Conservation (phyloP, 2,113 vertebrate genomes). For the Chloroceryle aenea region DNA sequence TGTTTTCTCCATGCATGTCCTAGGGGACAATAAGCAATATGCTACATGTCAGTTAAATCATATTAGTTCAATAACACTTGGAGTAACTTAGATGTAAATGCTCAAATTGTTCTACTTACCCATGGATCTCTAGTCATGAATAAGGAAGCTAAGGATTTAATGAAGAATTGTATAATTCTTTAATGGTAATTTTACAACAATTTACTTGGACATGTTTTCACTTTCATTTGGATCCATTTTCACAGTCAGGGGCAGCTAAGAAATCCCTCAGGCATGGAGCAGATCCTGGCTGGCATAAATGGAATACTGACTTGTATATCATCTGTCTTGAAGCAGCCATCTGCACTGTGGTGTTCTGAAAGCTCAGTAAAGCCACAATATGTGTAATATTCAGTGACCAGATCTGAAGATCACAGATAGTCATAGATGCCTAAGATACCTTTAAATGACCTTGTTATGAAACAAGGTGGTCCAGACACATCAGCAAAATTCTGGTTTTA, state of each 20-base stretch:
- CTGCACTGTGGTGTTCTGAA: neutral
- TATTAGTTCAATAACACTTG: constrained; percentile 53
- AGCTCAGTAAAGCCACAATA: neutral
- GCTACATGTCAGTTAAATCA: constrained; percentile 29
- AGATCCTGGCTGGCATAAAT: neutral
- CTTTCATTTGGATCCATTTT: neutral
- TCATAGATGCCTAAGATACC: neutral
- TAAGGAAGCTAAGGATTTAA: constrained; percentile 1
- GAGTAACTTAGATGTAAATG: constrained; percentile 19
- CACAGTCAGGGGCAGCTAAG: neutral
- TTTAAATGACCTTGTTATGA: neutral
- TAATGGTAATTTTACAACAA: neutral
- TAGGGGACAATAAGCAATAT: constrained; percentile 22
- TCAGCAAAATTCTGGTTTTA: neutral
- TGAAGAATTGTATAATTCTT: constrained; percentile 2
- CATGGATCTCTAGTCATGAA: neutral
- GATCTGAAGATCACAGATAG: neutral
- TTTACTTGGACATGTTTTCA: neutral
- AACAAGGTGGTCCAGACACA: neutral
- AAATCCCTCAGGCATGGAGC: neutral
- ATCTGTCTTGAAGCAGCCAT: neutral
- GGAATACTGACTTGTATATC: neutral
- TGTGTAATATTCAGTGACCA: neutral
- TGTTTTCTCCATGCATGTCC: neutral
- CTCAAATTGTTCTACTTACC: constrained; percentile 27